These are phyloP conservation scores for Felis catus DNA, from an alignment of 2,113 vertebrate genomes.

Conservation along the genomic window F.catus_Fca126_mat1.0 CM031417.1:139802001-139802500, in stretches of 20 bases:
- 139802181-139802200: conserved; percentile 89
- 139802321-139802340: conserved; percentile 52
- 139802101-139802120: conserved; percentile 94
- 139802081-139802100: conserved; percentile 99
- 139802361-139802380: conserved; percentile 50
- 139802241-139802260: conserved; percentile 80
- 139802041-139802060: conserved; percentile 99
- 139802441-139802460: conserved; percentile 61
- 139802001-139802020: conserved; percentile 97
- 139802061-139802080: conserved; percentile 99
- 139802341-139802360: background rate
- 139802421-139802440: conserved; percentile 77
- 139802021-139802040: conserved; percentile 93
- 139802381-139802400: conserved; percentile 52
- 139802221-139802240: conserved; percentile 82
- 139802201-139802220: conserved; percentile 87
- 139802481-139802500: background rate
- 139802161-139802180: conserved; percentile 91
- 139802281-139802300: conserved; percentile 71
- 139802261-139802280: conserved; percentile 75
- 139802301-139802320: conserved; percentile 73
- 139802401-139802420: conserved; percentile 66
- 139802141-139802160: conserved; percentile 90
- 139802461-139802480: conserved; percentile 55
- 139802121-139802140: conserved; percentile 89